Evolutionary conservation across 2,113 vertebrate genomes (phyloP).

Genomic region (Triplophysa tibetana): DNA sequence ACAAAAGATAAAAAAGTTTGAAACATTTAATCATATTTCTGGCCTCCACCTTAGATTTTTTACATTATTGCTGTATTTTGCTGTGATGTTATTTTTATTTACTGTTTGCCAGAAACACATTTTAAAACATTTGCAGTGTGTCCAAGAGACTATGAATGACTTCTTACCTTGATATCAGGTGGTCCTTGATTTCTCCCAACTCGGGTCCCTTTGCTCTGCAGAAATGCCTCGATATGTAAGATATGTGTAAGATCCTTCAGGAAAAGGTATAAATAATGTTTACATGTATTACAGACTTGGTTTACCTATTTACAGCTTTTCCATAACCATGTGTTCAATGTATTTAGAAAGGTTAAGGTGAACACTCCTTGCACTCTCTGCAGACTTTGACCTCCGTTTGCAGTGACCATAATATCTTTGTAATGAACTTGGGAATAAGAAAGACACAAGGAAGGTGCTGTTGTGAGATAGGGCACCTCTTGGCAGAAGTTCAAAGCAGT

Average conservation of each 20-base stretch:
- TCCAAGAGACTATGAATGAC: neutral
- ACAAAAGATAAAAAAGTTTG: too few relatives aligned
- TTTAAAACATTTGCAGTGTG: neutral
- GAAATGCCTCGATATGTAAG: too few relatives aligned
- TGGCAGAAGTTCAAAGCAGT: conserved; percentile 43
- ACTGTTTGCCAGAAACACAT: too few relatives aligned
- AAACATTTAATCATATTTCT: too few relatives aligned
- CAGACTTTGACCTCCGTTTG: conserved; percentile 54
- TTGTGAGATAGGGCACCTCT: conserved; percentile 27
- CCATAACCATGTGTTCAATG: conserved; percentile 7
- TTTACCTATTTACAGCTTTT: neutral
- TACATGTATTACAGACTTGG: neutral
- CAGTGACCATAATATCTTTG: conserved; percentile 33
- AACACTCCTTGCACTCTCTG: conserved; percentile 15
- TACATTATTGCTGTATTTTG: too few relatives aligned
- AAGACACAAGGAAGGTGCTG: conserved; percentile 40
- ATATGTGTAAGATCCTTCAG: neutral
- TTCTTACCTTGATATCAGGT: conserved; percentile 7
- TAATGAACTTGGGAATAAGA: conserved; percentile 20
- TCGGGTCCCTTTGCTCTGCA: neutral
- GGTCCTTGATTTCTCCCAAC: neutral
- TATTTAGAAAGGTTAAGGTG: neutral
- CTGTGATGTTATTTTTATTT: too few relatives aligned
- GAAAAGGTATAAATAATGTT: neutral
- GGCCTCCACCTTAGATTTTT: too few relatives aligned